Percentiles rank a stretch among this genome's conserved stretches.
Conservation (phyloP, 2,797 vertebrate genomes). For the Telmatherina bonti region DNA sequence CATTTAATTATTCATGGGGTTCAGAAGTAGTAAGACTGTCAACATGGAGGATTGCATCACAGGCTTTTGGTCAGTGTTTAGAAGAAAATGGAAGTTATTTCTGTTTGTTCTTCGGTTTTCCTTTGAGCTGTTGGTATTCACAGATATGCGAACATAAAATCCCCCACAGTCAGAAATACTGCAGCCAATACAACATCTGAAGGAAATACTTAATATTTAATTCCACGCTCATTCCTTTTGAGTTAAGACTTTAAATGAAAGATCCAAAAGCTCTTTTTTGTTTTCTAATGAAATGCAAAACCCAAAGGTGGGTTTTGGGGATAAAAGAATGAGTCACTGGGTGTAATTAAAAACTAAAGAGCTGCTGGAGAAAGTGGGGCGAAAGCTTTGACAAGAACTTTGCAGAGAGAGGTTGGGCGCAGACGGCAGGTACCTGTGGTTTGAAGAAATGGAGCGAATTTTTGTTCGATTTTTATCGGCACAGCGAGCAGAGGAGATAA, state of each 20-base stretch:
- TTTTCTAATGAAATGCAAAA: slow-evolving; percentile 54
- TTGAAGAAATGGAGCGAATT: not conserved
- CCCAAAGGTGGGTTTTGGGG: slow-evolving; percentile 23
- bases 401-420: slow-evolving; percentile 1
- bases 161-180: not conserved
- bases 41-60: not conserved
- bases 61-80: not conserved
- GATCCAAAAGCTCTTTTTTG: slow-evolving; percentile 21
- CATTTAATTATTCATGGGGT: not conserved
- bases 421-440: slow-evolving; percentile 6
- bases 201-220: slow-evolving; percentile 13
- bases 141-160: slow-evolving; percentile 7
- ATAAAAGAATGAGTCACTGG: slow-evolving; percentile 4
- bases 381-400: slow-evolving; percentile 4
- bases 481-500: not conserved
- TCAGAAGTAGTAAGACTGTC: not conserved
- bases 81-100: not conserved
- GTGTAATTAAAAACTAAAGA: slow-evolving; percentile 28
- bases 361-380: slow-evolving; percentile 15
- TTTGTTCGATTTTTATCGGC: slow-evolving; percentile 4
- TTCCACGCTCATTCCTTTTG: slow-evolving; percentile 15
- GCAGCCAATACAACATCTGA: slow-evolving; percentile 9
- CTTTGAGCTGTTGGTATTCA: slow-evolving; percentile 1
- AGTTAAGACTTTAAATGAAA: slow-evolving; percentile 16
- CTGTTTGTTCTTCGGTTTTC: slow-evolving; percentile 12